Evolutionary conservation across 2,888 invertebrate species (phyloP).

Genomic region (Meiosimyza decipiens): DNA sequence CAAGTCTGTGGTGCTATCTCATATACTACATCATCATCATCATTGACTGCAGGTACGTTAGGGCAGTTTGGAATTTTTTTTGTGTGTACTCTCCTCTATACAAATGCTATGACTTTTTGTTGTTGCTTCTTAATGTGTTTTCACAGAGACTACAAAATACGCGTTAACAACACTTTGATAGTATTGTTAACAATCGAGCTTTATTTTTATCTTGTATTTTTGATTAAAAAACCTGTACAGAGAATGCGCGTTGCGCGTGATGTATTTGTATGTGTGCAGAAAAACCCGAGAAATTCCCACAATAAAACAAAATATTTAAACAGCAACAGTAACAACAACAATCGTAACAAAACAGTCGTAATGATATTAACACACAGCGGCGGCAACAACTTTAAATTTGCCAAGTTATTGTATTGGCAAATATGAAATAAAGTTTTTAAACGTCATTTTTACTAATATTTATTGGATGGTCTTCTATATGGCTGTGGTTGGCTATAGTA

Average conservation of each 20-base stretch:
- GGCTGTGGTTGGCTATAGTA: too few species aligned
- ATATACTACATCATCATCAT: neutral
- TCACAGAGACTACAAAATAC: slow-evolving; percentile 1
- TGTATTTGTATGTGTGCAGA: slow-evolving; percentile 60
- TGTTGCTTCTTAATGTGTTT: too few species aligned
- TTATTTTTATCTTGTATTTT: slow-evolving; percentile 21
- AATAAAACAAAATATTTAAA: slow-evolving; percentile 51
- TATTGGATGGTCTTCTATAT: too few species aligned
- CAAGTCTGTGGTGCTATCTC: neutral
- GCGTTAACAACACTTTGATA: slow-evolving; percentile 19
- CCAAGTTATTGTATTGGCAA: slow-evolving; percentile 15
- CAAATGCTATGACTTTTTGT: too few species aligned
- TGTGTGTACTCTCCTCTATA: neutral
- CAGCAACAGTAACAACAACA: slow-evolving; percentile 43
- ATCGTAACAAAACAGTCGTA: slow-evolving; percentile 32
- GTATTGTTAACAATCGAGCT: slow-evolving; percentile 25
- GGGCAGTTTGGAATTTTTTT: slow-evolving; percentile 1
- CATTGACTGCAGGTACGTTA: neutral
- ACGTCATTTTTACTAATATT: too few species aligned
- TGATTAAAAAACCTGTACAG: slow-evolving; percentile 18
- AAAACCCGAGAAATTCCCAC: slow-evolving; percentile 68
- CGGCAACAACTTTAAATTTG: slow-evolving; percentile 31
- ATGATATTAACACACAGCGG: neutral
- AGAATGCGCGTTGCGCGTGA: slow-evolving; percentile 13
- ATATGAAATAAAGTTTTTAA: too few species aligned